Conservation (phyloP, 64 coral and sea anemone species). For the Actinia tenebrosa region DNA sequence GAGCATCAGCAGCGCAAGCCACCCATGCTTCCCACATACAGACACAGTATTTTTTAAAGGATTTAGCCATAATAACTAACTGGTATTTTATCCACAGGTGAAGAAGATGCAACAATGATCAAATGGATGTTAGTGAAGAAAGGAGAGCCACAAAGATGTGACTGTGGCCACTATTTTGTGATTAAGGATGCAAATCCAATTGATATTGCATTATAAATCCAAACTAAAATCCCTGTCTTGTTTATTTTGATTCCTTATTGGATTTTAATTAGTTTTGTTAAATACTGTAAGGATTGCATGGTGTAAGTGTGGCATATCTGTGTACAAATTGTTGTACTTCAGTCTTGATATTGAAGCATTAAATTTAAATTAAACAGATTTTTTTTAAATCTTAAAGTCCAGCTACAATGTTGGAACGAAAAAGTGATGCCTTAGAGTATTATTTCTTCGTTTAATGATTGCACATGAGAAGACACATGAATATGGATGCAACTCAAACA, state of each 20-base stretch:
- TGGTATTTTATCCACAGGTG: conserved; percentile 50
- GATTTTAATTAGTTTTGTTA: not conserved
- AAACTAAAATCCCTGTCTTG: not conserved
- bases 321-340: conserved; percentile 13
- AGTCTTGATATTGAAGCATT: conserved; percentile 6
- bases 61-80: too few relatives aligned
- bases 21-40: too few relatives aligned
- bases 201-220: conserved; percentile 37
- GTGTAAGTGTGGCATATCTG: not conserved
- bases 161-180: conserved; percentile 71
- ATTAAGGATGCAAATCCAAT: conserved; percentile 60
- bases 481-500: too few relatives aligned
- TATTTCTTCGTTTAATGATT: too few relatives aligned
- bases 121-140: conserved; percentile 81
- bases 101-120: conserved; percentile 82
- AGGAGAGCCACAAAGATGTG: conserved; percentile 64
- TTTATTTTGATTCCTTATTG: not conserved
- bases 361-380: not conserved
- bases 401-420: too few relatives aligned
- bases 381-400: not conserved
- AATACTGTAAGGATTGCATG: not conserved
- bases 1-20: too few relatives aligned
- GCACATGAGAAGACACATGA: too few relatives aligned
- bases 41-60: too few relatives aligned
- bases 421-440: too few relatives aligned